phyloP scores from a whole-genome alignment of 2,113 vertebrate species.

The Puma concolor region DNA sequence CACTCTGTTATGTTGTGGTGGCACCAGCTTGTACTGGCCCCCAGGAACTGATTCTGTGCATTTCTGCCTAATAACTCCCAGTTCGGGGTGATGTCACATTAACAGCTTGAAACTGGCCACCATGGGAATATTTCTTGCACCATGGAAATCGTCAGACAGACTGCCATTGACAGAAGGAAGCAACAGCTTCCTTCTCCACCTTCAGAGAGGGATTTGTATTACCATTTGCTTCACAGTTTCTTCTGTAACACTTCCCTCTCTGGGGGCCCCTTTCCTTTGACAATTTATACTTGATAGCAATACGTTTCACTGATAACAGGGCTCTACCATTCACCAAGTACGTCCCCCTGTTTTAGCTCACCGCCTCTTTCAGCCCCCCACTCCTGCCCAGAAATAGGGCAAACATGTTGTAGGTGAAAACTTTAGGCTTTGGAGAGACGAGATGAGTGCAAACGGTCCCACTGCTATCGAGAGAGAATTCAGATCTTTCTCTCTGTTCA shows the following conservation, averaged over 20 bases:
- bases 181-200: neutral
- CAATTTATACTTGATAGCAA: neutral
- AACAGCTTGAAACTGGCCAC: neutral
- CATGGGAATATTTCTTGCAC: neutral
- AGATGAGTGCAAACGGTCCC: neutral
- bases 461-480: neutral
- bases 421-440: neutral
- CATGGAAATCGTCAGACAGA: neutral
- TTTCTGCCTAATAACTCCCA: neutral
- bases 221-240: neutral
- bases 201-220: neutral
- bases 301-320: neutral
- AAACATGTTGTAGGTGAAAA: neutral
- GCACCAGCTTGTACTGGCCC: neutral
- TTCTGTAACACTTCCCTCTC: neutral
- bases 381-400: neutral
- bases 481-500: neutral
- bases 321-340: neutral
- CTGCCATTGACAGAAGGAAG: too few relatives aligned
- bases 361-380: neutral
- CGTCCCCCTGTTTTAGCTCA: neutral
- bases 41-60: neutral
- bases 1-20: neutral
- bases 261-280: neutral
- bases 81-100: neutral